phyloP scores from a whole-genome alignment of 2,113 vertebrate species.

The Pimephales promelas region DNA sequence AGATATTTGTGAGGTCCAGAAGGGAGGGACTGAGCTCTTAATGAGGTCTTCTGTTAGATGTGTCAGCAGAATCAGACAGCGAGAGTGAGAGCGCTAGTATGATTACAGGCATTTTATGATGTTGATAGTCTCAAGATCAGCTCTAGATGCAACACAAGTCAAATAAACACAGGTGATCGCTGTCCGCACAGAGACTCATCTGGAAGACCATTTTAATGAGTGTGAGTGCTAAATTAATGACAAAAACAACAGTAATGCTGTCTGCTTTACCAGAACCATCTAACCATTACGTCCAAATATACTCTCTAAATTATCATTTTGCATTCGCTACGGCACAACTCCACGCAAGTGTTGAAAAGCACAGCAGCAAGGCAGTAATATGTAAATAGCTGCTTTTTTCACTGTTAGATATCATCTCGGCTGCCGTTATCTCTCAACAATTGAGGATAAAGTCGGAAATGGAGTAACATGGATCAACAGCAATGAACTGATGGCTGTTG shows the following conservation, averaged over 20 bases:
- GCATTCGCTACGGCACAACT: neutral
- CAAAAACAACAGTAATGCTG: neutral
- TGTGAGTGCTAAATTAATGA: neutral
- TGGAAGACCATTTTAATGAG: slow-evolving; percentile 28
- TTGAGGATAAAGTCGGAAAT: slow-evolving; percentile 64
- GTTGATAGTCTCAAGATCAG: slow-evolving; percentile 10
- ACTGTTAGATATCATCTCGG: slow-evolving; percentile 45
- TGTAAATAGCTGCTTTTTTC: neutral
- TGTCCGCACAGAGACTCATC: neutral
- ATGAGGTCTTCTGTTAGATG: slow-evolving; percentile 57
- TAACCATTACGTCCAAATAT: slow-evolving; percentile 5
- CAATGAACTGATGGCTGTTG: slow-evolving; percentile 56
- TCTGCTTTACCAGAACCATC: neutral
- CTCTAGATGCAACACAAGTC: neutral
- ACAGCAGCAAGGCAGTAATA: neutral
- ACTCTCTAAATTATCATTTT: neutral
- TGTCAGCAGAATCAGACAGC: slow-evolving; percentile 56
- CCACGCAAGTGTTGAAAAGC: neutral
- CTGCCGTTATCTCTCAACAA: slow-evolving; percentile 67
- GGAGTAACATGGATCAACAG: slow-evolving; percentile 63
- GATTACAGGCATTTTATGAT: slow-evolving; percentile 33
- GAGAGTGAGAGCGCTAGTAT: neutral
- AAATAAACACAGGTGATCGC: neutral
- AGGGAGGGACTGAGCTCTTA: slow-evolving; percentile 42
- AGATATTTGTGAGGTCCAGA: slow-evolving; percentile 53